A percentile compares a stretch with the other conserved stretches of the same genome.
These are phyloP conservation scores for Drosophila yakuba DNA, from an alignment of 1,140 invertebrate species.

Conservation along the genomic window DNA sequence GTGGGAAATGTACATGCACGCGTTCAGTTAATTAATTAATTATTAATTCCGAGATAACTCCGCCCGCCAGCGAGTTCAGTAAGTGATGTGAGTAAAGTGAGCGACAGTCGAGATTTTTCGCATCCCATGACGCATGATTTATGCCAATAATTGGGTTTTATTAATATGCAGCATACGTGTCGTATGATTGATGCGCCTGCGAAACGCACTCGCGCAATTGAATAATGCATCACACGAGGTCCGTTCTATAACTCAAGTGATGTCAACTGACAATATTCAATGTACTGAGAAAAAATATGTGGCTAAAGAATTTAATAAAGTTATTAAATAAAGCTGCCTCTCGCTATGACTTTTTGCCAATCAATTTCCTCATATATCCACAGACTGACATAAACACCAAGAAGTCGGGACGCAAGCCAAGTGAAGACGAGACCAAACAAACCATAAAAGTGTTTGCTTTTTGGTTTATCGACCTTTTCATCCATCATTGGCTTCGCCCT, in stretches of 20 bases:
- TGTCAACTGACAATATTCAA: slow-evolving; percentile 25
- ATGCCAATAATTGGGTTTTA: slow-evolving; percentile 59
- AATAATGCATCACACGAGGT: slow-evolving; percentile 41
- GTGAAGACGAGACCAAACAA: slow-evolving; percentile 42
- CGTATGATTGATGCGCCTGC: slow-evolving; percentile 60
- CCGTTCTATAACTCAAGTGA: slow-evolving; percentile 41
- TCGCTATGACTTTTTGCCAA: not conserved
- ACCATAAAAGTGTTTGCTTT: slow-evolving; percentile 75
- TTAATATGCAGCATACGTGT: slow-evolving; percentile 72
- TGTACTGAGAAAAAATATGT: slow-evolving; percentile 3
- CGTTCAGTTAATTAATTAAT: slow-evolving; percentile 58
- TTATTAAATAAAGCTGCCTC: slow-evolving; percentile 11
- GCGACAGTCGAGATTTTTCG: slow-evolving; percentile 42
- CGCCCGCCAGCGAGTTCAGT: slow-evolving; percentile 16
- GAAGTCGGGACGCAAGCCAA: slow-evolving; percentile 5
- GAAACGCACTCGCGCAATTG: slow-evolving; percentile 34
- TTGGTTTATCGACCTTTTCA: slow-evolving; percentile 55
- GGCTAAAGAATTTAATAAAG: not conserved
- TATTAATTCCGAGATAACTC: slow-evolving; percentile 42
- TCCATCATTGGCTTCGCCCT: slow-evolving; percentile 46
- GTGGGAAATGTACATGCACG: slow-evolving; percentile 27
- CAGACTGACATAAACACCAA: slow-evolving; percentile 9
- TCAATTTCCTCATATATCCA: not conserved
- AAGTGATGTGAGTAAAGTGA: slow-evolving; percentile 7
- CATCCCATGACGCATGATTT: slow-evolving; percentile 47